Percentiles rank a stretch among this genome's conserved stretches.
phyloP scores from a whole-genome alignment of 1,140 invertebrate species.

The Nomia melanderi region DNA sequence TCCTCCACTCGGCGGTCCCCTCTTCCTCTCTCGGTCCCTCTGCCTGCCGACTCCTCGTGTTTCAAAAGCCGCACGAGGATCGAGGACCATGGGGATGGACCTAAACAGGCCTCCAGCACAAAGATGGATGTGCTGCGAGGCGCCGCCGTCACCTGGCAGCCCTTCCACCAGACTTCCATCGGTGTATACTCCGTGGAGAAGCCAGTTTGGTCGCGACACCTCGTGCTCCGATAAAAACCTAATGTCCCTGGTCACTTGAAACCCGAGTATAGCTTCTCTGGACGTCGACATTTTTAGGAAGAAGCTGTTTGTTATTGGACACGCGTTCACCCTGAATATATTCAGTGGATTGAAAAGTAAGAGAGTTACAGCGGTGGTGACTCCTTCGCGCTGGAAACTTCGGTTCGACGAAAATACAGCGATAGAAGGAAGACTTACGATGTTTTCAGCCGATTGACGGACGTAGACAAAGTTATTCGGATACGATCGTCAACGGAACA shows the following conservation, averaged over 20 bases:
- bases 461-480: constrained; percentile 3
- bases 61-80: constrained; percentile 52
- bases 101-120: constrained; percentile 54
- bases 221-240: constrained; percentile 21
- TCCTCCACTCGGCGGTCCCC: not conserved
- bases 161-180: constrained; percentile 69
- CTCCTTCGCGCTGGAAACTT: too few relatives aligned
- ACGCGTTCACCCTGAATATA: too few relatives aligned
- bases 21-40: not conserved
- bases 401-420: too few relatives aligned
- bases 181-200: constrained; percentile 20
- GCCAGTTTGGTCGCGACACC: constrained; percentile 34
- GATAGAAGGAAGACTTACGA: not conserved
- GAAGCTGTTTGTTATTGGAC: too few relatives aligned
- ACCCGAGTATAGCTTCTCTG: not conserved
- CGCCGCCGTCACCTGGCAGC: constrained; percentile 78
- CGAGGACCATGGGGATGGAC: constrained; percentile 55
- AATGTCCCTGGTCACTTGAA: not conserved
- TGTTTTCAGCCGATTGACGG: not conserved
- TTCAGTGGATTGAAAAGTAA: too few relatives aligned
- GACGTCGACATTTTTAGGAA: not conserved
- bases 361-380: too few relatives aligned
- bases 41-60: constrained; percentile 30
- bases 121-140: constrained; percentile 79
- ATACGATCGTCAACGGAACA: constrained; percentile 15